Evolutionary conservation across 2,797 vertebrate genomes (phyloP).

Genomic region (Orientallactaga sibirica): DNA sequence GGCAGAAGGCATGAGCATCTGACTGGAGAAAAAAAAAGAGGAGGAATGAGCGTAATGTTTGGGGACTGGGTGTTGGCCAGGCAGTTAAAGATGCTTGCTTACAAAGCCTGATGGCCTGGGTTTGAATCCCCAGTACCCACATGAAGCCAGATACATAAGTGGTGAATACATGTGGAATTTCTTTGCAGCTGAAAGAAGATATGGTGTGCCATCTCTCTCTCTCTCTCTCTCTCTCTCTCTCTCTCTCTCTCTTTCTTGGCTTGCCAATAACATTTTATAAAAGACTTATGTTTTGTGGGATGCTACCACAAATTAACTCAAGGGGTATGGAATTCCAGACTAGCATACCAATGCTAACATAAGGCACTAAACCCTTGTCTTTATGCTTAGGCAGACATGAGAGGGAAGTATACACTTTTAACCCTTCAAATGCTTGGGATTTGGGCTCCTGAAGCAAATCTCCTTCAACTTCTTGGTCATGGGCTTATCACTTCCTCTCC

Average conservation of each 20-base stretch:
- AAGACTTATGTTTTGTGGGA: neutral
- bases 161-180: too few species aligned
- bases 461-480: neutral
- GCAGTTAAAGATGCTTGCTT: too few species aligned
- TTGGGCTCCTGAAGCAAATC: neutral
- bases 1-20: neutral
- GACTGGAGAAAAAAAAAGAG: neutral
- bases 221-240: too few species aligned
- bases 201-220: too few species aligned
- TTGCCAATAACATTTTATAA: too few species aligned
- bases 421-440: neutral
- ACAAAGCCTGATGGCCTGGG: too few species aligned
- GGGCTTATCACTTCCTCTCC: neutral
- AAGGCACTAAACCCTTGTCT: neutral
- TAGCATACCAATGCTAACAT: neutral
- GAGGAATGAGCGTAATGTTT: too few species aligned
- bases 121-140: too few species aligned
- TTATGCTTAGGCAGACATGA: neutral
- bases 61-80: too few species aligned
- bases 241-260: too few species aligned
- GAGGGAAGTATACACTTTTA: neutral
- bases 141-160: too few species aligned
- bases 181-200: too few species aligned
- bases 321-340: neutral
- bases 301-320: neutral